Conservation (phyloP, 2,797 vertebrate genomes). For the Sebastiscus tertius region DNA sequence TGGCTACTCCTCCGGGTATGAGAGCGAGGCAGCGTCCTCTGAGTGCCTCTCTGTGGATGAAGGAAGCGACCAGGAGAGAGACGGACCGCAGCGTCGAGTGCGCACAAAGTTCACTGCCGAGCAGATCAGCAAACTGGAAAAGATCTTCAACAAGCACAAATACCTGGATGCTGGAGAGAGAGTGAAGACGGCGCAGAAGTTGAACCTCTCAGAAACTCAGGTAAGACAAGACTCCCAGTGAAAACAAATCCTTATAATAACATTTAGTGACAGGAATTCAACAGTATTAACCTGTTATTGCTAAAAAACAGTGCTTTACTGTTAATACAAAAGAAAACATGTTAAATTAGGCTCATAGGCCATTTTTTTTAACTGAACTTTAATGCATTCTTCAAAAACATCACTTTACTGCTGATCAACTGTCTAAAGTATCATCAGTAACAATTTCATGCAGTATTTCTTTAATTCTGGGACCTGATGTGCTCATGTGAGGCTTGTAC, state of each 20-base stretch:
- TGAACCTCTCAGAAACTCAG: constrained; percentile 88
- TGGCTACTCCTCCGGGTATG: constrained; percentile 82
- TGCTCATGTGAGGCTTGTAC: no score
- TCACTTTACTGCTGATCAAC: no score
- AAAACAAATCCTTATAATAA: accelerated
- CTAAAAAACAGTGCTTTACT: no score
- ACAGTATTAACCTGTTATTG: no score
- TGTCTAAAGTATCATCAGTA: no score
- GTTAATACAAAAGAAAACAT: no score
- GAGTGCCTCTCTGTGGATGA: constrained; percentile 72
- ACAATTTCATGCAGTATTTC: no score
- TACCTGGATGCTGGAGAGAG: constrained; percentile 86
- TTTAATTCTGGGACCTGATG: no score
- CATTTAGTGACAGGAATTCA: no score
- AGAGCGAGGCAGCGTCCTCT: constrained; percentile 76
- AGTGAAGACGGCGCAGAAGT: constrained; percentile 83
- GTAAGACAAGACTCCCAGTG: constrained; percentile 52
- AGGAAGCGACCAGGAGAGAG: constrained; percentile 49
- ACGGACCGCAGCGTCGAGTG: constrained; percentile 74
- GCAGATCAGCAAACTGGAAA: constrained; percentile 88
- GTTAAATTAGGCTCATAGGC: no score
- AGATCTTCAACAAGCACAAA: constrained; percentile 86
- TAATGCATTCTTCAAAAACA: no score
- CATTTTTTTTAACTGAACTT: no score
- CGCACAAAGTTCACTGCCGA: constrained; percentile 87